Evolutionary conservation across 2,888 invertebrate genomes (phyloP), one percentile per base, ranked within the genome.

Genomic region (Mystacides longicornis): DNA sequence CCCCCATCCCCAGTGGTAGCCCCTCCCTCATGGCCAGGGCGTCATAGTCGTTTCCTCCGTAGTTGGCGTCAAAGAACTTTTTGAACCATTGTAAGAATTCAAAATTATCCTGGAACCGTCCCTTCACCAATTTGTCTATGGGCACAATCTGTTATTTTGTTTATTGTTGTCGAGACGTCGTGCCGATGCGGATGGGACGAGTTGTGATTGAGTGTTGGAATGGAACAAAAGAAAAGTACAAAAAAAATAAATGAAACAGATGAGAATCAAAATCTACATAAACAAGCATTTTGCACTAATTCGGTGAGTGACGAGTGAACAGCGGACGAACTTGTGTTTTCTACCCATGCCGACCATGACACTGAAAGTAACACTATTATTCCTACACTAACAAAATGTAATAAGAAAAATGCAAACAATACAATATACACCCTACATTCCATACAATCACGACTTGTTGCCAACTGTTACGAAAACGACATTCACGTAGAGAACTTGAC

Each of bases 51-150:
- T 85, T 81, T 70, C 94, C 95, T 73, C 89, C 88, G 80, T 94
- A 96, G 82, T 99, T 99, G 67, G 96, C 96, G 78, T 98, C 97
- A 79, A 96, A 98, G 81, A 98, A 97, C 76, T 96, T 95, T 84
- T 98, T 97, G 84, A 98, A 98, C 97, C 97, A 98, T 81, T 98
- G 97, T 67, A 98, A 87, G 80, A 97, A 97, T 77, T 98, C 97
- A 84, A 98, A 98, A 82, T 98, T 98, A 82, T 98, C 97, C 85
- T 97, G 97, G 81, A 98, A 98, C 67, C 94, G 87, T 74, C 93
- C 96, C 81, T 96, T 97, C 74, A 96, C 92, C 82, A 98, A 83
- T 78, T 81, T 87, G 80, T 94, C 93, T 71, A 94, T 91, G 65
- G 93, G 89, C 70, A 93, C 89, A 74, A 91, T 89, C 92, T 93